Evolutionary conservation across 2,797 vertebrate species (phyloP), one percentile per base, ranked within the genome.

Genomic region (Gambusia yucatana): DNA sequence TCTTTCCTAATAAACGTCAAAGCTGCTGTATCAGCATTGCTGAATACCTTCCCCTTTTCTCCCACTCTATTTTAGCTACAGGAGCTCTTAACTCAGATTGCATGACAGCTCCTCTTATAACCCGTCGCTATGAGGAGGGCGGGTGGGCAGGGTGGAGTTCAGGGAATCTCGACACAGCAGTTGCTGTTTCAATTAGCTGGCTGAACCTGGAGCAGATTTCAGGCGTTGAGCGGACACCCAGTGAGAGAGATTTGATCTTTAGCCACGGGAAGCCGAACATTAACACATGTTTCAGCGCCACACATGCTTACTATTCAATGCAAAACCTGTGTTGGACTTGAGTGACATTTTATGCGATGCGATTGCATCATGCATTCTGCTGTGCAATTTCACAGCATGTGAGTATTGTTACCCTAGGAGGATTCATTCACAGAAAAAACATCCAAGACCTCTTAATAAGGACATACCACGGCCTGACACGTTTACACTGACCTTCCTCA

Each of bases 161-260:
- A 78, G 86, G 55, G 77, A 88, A 76, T 89, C 79, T 73, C 75
- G 9, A 75, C 91, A 71, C 86, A 85, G 87, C 87, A 87, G 89
- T 84, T 87, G 87, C 75, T 88, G 74, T 85, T 87, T 93, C 88
- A 91, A 95, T 95, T 92, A 94, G 82, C 80, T 6, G 72, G 75
- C 87, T 89, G 70, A 87, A 89, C 89, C 82, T 77, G 79, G 86
- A 87, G 78, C 84, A 85, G 86, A 85, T 83, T 85, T 87, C 67
- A 43, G 77, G 80, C 82, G 16, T 88, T 82, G 81, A 82, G 79
- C 82, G 75, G 75, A 70, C 74, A 87, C 83, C 83, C 84, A 78
- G 75, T 74, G 74, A 82, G 78, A 84, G 87, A 93, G 86, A 90
- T 91, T 89, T 94, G 91, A 94, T 92, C 87, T 78, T 59, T 16